Percentiles rank a stretch among this genome's conserved stretches.
phyloP scores from a whole-genome alignment of 2,888 invertebrate genomes.

The Nyleta sp. region DNA sequence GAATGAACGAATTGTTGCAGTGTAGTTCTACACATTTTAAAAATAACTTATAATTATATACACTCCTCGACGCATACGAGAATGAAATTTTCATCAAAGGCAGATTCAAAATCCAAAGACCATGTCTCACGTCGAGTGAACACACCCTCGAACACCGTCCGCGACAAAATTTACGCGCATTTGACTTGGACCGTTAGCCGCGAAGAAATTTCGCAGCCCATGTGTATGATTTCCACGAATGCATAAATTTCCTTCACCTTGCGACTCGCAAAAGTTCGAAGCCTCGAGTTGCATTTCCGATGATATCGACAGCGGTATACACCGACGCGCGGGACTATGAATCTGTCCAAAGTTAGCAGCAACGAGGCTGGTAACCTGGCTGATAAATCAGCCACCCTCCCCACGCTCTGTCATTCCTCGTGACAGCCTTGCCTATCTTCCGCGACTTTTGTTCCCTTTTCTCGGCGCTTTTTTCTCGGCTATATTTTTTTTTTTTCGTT shows the following conservation, averaged over 20 bases:
- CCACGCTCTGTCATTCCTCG: slow-evolving; percentile 42
- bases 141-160: slow-evolving; percentile 3
- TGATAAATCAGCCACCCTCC: slow-evolving; percentile 53
- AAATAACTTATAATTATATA: neutral
- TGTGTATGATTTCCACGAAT: slow-evolving; percentile 33
- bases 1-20: too few relatives aligned
- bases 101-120: neutral
- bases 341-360: slow-evolving; percentile 46
- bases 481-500: slow-evolving; percentile 5
- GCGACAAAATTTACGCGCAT: slow-evolving; percentile 41
- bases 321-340: slow-evolving; percentile 41
- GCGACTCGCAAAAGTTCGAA: slow-evolving; percentile 16
- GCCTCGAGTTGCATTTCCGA: slow-evolving; percentile 23
- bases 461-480: neutral
- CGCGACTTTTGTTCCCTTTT: slow-evolving; percentile 36
- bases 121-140: neutral
- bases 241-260: slow-evolving; percentile 44
- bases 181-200: slow-evolving; percentile 35
- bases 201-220: slow-evolving; percentile 26
- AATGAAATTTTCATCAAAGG: slow-evolving; percentile 1
- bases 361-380: slow-evolving; percentile 28
- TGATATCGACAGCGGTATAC: slow-evolving; percentile 49
- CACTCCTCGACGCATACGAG: neutral
- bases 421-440: slow-evolving; percentile 42
- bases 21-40: too few relatives aligned